phyloP scores from a whole-genome alignment of 1,140 invertebrate species.

The Sweltsa coloradensis region DNA sequence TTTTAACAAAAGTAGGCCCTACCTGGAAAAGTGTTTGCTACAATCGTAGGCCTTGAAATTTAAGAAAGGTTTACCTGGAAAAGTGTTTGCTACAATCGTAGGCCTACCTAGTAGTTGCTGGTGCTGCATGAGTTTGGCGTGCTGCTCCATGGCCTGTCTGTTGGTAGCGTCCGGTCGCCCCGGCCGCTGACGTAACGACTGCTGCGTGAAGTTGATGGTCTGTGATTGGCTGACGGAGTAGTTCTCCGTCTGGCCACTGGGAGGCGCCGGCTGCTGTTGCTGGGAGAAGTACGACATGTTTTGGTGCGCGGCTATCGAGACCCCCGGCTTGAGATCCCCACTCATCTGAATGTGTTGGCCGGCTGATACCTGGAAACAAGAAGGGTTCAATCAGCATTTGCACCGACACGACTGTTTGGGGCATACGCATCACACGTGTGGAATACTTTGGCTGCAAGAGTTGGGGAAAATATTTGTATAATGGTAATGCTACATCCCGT shows the following conservation, averaged over 20 bases:
- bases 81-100: too few species aligned
- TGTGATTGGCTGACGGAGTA: conserved; percentile 62
- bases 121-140: conserved; percentile 47
- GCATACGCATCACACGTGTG: too few species aligned
- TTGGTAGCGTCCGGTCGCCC: too few species aligned
- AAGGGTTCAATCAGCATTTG: too few species aligned
- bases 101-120: conserved; percentile 39
- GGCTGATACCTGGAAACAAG: conserved; percentile 50
- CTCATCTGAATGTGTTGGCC: conserved; percentile 66
- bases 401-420: too few species aligned
- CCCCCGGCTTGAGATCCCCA: conserved; percentile 45
- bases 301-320: conserved; percentile 63
- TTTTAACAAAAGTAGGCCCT: too few species aligned
- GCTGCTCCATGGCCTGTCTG: conserved; percentile 40
- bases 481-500: too few species aligned
- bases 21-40: too few species aligned
- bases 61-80: too few species aligned
- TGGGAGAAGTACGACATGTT: conserved; percentile 66
- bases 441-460: too few species aligned
- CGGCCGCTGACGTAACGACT: conserved; percentile 1
- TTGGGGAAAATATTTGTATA: too few species aligned
- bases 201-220: conserved; percentile 72
- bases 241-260: conserved; percentile 23
- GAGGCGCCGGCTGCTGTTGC: conserved; percentile 30
- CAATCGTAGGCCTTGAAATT: too few species aligned